Percentiles rank a stretch among this genome's conserved stretches.
Conservation (phyloP, 2,113 vertebrate species). For the Petroica traversi region DNA sequence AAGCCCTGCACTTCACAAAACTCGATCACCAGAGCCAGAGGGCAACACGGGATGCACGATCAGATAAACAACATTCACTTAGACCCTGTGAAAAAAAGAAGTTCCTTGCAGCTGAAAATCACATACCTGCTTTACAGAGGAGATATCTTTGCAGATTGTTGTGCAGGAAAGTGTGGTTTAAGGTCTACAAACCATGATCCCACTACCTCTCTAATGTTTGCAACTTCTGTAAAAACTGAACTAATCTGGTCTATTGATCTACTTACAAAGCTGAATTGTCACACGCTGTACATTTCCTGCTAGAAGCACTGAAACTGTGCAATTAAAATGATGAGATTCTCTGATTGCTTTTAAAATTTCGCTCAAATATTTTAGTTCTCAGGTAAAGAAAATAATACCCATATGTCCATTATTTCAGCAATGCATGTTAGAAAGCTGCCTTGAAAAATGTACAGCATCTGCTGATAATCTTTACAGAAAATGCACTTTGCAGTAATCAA, state of each 20-base stretch:
- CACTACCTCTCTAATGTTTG: neutral
- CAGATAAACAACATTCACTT: neutral
- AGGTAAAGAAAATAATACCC: neutral
- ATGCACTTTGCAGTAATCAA: neutral
- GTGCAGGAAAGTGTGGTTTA: slow-evolving; percentile 52
- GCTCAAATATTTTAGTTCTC: neutral
- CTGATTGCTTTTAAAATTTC: neutral
- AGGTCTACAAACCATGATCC: slow-evolving; percentile 28
- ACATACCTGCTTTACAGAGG: neutral
- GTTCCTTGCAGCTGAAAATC: slow-evolving; percentile 21
- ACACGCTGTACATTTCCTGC: slow-evolving; percentile 13
- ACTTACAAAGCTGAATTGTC: slow-evolving; percentile 22
- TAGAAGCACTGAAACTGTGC: neutral
- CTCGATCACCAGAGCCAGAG: neutral
- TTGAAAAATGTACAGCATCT: neutral
- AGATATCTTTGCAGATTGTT: neutral
- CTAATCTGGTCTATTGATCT: slow-evolving; percentile 47
- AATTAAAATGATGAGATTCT: neutral
- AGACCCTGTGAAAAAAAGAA: neutral
- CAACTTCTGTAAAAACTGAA: slow-evolving; percentile 20
- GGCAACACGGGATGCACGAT: neutral
- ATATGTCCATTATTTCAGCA: neutral
- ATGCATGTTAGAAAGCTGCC: neutral
- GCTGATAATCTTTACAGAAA: neutral
- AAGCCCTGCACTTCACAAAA: neutral